Evolutionary conservation across 2,113 vertebrate species (phyloP).

Genomic region (Colius striatus): DNA sequence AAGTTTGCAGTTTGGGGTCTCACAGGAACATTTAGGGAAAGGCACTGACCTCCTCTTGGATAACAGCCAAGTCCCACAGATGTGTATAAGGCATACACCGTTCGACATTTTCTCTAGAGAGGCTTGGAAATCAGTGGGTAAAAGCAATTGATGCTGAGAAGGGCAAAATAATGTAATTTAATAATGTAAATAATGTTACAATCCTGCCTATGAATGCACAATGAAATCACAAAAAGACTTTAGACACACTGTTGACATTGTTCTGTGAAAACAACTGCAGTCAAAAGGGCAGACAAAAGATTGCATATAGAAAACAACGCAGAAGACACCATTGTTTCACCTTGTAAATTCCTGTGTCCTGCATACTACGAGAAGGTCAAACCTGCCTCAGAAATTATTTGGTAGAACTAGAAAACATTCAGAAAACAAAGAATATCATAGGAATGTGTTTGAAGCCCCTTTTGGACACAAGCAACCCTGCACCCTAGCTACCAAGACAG

Average conservation of each 20-base stretch:
- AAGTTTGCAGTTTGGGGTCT: neutral
- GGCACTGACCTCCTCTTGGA: neutral
- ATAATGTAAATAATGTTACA: neutral
- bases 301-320: neutral
- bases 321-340: neutral
- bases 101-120: neutral
- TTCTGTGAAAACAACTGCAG: neutral
- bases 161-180: neutral
- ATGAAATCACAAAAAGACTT: neutral
- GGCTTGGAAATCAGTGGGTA: conserved; percentile 1
- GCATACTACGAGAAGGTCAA: neutral
- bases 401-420: neutral
- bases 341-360: neutral
- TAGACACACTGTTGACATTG: neutral
- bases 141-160: neutral
- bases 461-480: neutral
- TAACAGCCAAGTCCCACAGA: neutral
- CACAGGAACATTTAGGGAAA: neutral
- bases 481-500: neutral
- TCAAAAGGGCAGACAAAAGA: neutral
- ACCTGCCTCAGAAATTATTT: neutral
- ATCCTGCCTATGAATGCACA: neutral
- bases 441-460: neutral
- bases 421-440: neutral
- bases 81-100: neutral